A percentile compares a stretch with the other conserved stretches of the same genome.
These are phyloP conservation scores for Trochalopteron elliotii DNA, from an alignment of 2,113 vertebrate genomes.

Conservation along the genomic window DNA sequence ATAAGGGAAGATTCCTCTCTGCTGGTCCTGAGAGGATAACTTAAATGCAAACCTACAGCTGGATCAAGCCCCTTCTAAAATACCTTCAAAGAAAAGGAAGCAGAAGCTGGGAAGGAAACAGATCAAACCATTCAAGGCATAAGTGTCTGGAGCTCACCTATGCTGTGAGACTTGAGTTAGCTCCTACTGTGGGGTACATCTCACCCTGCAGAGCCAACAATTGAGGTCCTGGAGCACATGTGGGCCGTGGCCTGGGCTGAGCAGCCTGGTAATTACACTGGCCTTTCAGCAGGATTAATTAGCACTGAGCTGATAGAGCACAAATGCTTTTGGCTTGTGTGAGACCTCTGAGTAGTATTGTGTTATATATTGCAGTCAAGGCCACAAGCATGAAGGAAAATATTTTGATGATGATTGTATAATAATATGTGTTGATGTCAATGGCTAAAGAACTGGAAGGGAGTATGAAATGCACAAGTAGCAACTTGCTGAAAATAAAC, in stretches of 20 bases:
- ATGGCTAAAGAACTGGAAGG: neutral
- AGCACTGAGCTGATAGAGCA: neutral
- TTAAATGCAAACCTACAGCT: neutral
- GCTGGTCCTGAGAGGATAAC: neutral
- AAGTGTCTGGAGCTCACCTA: rapidly evolving
- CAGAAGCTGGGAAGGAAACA: neutral
- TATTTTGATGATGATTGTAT: neutral
- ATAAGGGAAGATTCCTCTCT: rapidly evolving
- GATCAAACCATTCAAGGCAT: rapidly evolving
- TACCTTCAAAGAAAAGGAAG: neutral
- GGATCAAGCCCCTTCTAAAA: neutral
- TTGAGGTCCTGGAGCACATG: neutral
- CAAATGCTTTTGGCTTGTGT: neutral
- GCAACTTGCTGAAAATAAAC: neutral
- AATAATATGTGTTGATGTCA: neutral
- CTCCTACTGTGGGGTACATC: neutral
- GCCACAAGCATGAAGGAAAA: neutral
- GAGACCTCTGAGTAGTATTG: neutral
- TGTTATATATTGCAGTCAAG: neutral
- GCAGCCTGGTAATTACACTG: neutral
- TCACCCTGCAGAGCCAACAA: neutral
- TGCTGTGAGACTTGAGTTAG: neutral
- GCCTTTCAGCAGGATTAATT: neutral
- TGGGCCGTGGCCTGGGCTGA: neutral
- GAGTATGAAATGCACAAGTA: neutral